Evolutionary conservation across 2,797 vertebrate genomes (phyloP).

Genomic region (Emydoidea blandingii): DNA sequence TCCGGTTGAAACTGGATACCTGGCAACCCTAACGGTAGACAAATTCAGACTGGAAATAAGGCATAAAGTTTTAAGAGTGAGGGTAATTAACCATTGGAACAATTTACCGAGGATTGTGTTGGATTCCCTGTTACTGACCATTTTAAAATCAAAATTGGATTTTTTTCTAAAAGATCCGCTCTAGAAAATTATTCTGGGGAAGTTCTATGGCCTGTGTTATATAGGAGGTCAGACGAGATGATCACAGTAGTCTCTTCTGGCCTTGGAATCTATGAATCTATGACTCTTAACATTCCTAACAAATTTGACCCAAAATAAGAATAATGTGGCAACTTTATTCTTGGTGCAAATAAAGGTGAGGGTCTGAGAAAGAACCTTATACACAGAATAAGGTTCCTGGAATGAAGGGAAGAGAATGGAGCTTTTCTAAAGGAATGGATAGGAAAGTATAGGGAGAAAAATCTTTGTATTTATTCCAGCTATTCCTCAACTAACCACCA

Average conservation of each 20-base stretch:
- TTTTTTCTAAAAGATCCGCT: neutral
- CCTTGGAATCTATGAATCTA: neutral
- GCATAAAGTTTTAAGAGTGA: neutral
- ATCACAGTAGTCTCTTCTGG: neutral
- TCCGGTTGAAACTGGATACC: too few relatives aligned
- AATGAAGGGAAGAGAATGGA: neutral
- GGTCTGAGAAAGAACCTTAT: neutral
- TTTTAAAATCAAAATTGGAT: neutral
- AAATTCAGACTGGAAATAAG: neutral
- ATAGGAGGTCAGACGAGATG: neutral
- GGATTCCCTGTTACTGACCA: neutral
- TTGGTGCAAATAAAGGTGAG: neutral
- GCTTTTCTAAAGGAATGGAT: fast-evolving
- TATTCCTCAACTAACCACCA: neutral
- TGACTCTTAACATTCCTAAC: neutral
- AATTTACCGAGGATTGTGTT: neutral
- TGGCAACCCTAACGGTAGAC: neutral
- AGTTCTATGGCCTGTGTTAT: neutral
- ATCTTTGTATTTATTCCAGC: neutral
- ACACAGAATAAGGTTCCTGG: neutral
- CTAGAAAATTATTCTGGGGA: neutral
- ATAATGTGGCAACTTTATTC: neutral
- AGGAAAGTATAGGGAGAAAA: neutral
- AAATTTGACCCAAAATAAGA: neutral
- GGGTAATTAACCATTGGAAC: neutral